Conservation (phyloP, 2,888 invertebrate species). For the Caradrina kadenii region DNA sequence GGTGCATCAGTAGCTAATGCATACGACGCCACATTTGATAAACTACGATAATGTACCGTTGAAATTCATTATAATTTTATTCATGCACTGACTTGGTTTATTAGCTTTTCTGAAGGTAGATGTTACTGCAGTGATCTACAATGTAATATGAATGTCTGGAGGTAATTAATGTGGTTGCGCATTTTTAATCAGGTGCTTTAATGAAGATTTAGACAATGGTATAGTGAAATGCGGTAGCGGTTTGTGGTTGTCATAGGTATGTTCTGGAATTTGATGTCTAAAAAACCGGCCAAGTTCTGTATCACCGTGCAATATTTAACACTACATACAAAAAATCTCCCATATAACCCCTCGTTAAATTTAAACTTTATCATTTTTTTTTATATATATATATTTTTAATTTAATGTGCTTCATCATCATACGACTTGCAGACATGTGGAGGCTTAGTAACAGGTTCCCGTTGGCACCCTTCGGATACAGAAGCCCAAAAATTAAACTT, state of each 20-base stretch:
- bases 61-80: constrained; percentile 88
- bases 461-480: no score
- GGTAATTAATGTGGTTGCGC: constrained; percentile 61
- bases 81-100: constrained; percentile 80
- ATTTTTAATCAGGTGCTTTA: constrained; percentile 59
- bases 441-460: no score
- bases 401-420: no score
- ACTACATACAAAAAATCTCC: no score
- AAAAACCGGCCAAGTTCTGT: no score
- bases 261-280: not conserved
- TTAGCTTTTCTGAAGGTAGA: constrained; percentile 68
- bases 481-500: no score
- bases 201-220: constrained; percentile 8
- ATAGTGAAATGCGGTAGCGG: not conserved
- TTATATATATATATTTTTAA: no score
- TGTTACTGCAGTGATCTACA: constrained; percentile 61
- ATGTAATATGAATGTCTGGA: constrained; percentile 65
- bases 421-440: no score
- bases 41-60: constrained; percentile 76
- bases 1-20: constrained; percentile 72
- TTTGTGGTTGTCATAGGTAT: not conserved
- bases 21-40: constrained; percentile 79
- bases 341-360: no score
- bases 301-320: no score
- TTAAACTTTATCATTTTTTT: no score